Conservation (phyloP, 23 tunicate genomes). For the Phallusia fumigata region DNA sequence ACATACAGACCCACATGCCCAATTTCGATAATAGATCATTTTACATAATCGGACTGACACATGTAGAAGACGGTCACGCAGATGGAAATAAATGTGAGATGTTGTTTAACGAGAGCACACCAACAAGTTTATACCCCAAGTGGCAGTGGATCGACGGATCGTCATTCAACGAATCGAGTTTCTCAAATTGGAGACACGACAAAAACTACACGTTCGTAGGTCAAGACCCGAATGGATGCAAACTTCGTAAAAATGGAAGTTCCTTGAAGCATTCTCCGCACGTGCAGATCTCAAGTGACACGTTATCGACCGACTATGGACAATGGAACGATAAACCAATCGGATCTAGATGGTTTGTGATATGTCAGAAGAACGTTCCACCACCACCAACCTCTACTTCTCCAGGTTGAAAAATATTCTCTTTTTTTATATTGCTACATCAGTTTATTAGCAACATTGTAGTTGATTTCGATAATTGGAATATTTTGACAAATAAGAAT, state of each 20-base stretch:
- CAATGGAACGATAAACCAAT: constrained; percentile 31
- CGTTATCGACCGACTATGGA: background rate
- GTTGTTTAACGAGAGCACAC: background rate
- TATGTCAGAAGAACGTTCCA: constrained; percentile 20
- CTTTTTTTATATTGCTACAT: too few species aligned
- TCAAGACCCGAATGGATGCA: constrained; percentile 35
- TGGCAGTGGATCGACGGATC: constrained; percentile 34
- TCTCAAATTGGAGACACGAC: constrained; percentile 18
- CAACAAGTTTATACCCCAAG: background rate
- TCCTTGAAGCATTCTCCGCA: background rate
- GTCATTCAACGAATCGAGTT: background rate
- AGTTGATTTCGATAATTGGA: too few species aligned
- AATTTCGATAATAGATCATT: background rate
- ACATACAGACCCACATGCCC: constrained; percentile 18
- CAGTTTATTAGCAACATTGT: too few species aligned
- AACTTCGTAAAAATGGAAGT: background rate
- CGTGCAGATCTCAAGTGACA: constrained; percentile 5
- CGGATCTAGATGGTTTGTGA: constrained; percentile 22
- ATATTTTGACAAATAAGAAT: too few species aligned
- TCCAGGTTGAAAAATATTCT: too few species aligned
- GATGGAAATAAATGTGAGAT: background rate
- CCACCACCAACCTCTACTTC: too few species aligned
- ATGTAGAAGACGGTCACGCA: background rate
- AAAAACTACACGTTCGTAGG: background rate
- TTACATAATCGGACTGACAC: background rate